Percentiles rank a stretch among this genome's conserved stretches.
phyloP scores from a whole-genome alignment of 2,797 vertebrate genomes.

The Enteromius radiatus region DNA sequence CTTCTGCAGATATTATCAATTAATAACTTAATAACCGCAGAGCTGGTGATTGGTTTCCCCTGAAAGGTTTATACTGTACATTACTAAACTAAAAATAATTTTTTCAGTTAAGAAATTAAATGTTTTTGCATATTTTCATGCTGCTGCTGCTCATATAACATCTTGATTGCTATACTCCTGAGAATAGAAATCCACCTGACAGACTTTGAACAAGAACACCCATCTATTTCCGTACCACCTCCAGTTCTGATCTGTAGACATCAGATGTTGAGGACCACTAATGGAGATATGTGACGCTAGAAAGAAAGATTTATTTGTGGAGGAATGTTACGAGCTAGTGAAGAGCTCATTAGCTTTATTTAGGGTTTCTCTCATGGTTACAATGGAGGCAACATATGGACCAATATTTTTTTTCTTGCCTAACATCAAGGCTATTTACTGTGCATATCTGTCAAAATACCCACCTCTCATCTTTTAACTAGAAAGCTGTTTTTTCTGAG shows the following conservation, averaged over 20 bases:
- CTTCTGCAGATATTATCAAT: background rate
- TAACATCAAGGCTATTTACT: constrained; percentile 53
- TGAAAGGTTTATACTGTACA: background rate
- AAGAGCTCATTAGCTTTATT: constrained; percentile 81
- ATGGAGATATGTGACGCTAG: constrained; percentile 53
- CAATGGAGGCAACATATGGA: constrained; percentile 70
- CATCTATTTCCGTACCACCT: constrained; percentile 52
- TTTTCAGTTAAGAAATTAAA: background rate
- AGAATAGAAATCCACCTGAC: constrained; percentile 31
- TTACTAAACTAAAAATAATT: background rate
- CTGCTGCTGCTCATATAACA: background rate
- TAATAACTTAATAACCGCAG: background rate
- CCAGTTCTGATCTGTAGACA: constrained; percentile 57
- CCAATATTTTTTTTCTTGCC: constrained; percentile 31
- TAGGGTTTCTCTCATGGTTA: constrained; percentile 75
- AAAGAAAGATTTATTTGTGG: constrained; percentile 76
- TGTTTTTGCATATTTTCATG: background rate
- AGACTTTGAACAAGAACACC: constrained; percentile 33
- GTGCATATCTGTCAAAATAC: constrained; percentile 20
- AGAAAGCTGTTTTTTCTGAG: constrained; percentile 34
- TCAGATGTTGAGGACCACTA: constrained; percentile 57
- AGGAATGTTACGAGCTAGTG: constrained; percentile 75
- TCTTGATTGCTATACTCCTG: background rate
- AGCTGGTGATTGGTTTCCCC: background rate
- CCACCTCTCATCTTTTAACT: constrained; percentile 25